A percentile compares a stretch with the other conserved stretches of the same genome.
phyloP scores from a whole-genome alignment of 2,888 invertebrate genomes.

The Temnothorax unifasciatus region DNA sequence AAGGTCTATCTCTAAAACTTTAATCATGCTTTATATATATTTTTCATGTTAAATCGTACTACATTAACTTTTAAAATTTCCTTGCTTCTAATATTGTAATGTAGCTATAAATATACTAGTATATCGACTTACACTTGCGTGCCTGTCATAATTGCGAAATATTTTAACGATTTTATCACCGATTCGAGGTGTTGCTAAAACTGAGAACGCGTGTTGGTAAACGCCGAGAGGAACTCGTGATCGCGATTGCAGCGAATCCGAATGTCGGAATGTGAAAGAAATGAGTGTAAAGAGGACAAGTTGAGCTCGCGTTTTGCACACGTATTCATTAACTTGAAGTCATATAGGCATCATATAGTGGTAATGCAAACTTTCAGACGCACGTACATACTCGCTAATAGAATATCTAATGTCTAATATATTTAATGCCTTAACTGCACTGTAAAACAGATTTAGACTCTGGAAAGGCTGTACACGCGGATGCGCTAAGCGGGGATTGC shows the following conservation, averaged over 20 bases:
- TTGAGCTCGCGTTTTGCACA: constrained; percentile 42
- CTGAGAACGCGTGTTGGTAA: constrained; percentile 1
- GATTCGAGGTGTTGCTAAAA: constrained; percentile 23
- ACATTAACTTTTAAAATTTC: neutral
- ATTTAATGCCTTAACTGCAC: constrained; percentile 68
- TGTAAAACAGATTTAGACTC: constrained; percentile 64
- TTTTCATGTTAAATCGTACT: neutral
- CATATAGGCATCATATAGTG: constrained; percentile 3
- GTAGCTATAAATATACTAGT: neutral
- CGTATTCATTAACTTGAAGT: constrained; percentile 50
- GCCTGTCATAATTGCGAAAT: constrained; percentile 22
- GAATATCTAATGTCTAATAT: constrained; percentile 50
- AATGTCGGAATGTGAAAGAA: constrained; percentile 15
- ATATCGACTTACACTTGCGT: constrained; percentile 16
- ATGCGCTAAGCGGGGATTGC: constrained; percentile 27
- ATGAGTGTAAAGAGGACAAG: constrained; percentile 13
- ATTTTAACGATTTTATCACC: constrained; percentile 26
- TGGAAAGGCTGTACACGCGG: neutral
- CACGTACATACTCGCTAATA: constrained; percentile 43
- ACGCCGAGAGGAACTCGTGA: neutral
- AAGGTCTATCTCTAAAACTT: neutral
- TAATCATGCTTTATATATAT: neutral
- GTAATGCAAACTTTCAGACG: constrained; percentile 50
- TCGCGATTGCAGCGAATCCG: neutral
- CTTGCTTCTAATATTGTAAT: neutral